Base-by-base conservation (phyloP, 2,888 invertebrate species). In the Troides helena region DNA sequence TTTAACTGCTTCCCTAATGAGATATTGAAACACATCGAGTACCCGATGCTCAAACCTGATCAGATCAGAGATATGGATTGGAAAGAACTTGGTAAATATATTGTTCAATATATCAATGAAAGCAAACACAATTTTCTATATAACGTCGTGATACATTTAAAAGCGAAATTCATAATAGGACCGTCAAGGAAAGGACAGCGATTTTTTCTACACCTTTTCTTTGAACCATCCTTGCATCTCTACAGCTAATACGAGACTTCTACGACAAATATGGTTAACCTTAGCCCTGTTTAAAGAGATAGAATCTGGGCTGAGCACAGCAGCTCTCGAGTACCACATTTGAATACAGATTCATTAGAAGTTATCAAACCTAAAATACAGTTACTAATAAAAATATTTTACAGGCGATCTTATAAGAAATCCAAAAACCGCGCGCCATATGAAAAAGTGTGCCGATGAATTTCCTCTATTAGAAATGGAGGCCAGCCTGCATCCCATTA, bases 401-500 rank as follows among this genome's bases (percentile, higher is more conserved):
- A 12, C 14, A 95, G 96, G 95, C 64, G 93, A 95, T 75, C 87
- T 97, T 68, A 89, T 98, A 59, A 94, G 96, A 5, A 96, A 98
- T 85, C 94, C 95, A 57, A 95, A 95, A 78, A 94, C 95, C 82
- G 98, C 96, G 0, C 89, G 93, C 4, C 91, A 95, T 46, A 94
- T 99, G 0, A 97, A 97, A 83, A 95, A 96, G 76, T 98, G 96
- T 76, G 97, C 97, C 0, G 94, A 96, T 23, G 96, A 98, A 78
- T 95, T 99, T 79, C 99, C 99, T 0, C 80, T 94, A 1, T 84
- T 99, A 4, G 95, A 96, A 46, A 94, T 99, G 79, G 97, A 97
- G 46, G 96, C 98, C 0, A 95, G 91, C 43, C 92, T 99, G 12
- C 99, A 99, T 81, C 99, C 99, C 0, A 99, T 99, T 75, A 99